Evolutionary conservation across 2,888 invertebrate species (phyloP).

Genomic region (Heliconius sara): DNA sequence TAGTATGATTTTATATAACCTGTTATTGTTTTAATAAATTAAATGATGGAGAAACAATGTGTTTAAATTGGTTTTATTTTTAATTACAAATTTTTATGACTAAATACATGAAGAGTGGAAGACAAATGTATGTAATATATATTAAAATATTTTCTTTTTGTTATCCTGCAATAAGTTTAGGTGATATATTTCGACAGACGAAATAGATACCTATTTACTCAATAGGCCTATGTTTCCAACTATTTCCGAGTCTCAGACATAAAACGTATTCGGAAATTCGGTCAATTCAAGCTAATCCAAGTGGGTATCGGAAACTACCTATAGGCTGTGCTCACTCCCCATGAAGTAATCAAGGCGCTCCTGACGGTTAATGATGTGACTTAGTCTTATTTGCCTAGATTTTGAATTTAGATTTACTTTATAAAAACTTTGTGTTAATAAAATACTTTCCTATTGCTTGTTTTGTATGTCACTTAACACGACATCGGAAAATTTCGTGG

Average conservation of each 20-base stretch:
- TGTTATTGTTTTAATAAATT: no score
- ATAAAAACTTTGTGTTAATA: no score
- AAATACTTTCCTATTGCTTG: no score
- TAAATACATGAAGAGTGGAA: no score
- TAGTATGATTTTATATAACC: no score
- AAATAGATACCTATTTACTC: neutral
- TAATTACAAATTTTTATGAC: no score
- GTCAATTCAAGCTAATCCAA: slow-evolving; percentile 2
- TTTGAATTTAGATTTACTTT: neutral
- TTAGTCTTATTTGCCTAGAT: neutral
- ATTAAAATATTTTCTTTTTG: neutral
- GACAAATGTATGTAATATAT: no score
- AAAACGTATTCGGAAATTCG: slow-evolving; percentile 2
- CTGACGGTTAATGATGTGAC: slow-evolving; percentile 11
- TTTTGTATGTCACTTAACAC: no score
- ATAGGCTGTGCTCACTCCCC: slow-evolving; percentile 9
- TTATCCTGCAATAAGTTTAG: neutral
- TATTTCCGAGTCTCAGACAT: neutral
- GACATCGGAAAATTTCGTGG: no score
- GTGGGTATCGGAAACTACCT: neutral
- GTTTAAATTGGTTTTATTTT: no score
- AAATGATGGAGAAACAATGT: no score
- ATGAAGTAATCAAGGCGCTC: slow-evolving; percentile 27
- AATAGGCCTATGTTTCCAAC: neutral
- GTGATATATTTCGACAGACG: neutral